Percentiles rank a stretch among this genome's conserved stretches.
Conservation (phyloP, 1,140 invertebrate species). For the Nasonia giraulti region DNA sequence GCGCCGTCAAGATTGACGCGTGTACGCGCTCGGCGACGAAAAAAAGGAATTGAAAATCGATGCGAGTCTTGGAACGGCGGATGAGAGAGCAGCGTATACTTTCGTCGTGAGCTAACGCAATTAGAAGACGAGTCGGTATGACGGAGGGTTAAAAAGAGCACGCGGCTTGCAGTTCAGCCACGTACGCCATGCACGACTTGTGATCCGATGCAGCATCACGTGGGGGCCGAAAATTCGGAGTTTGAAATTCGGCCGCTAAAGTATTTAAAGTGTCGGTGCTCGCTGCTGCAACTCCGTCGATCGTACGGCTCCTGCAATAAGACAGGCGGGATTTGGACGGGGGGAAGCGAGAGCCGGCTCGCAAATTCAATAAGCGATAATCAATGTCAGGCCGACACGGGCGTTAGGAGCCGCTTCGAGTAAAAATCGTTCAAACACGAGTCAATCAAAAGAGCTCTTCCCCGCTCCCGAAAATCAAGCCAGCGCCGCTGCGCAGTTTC, state of each 20-base stretch:
- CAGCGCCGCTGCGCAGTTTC: conserved; percentile 15
- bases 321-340: conserved; percentile 59
- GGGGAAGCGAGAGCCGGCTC: conserved; percentile 52
- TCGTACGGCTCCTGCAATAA: conserved; percentile 44
- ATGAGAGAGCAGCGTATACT: conserved; percentile 25
- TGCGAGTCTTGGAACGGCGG: conserved; percentile 14
- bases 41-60: conserved; percentile 14
- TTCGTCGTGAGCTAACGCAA: conserved; percentile 43
- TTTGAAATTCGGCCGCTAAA: conserved; percentile 49
- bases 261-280: conserved; percentile 47
- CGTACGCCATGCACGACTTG: neutral
- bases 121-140: conserved; percentile 28
- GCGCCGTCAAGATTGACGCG: no score
- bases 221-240: conserved; percentile 36
- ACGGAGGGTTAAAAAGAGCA: conserved; percentile 34
- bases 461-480: conserved; percentile 41
- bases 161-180: neutral
- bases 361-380: conserved; percentile 74
- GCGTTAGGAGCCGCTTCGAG: conserved; percentile 61
- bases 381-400: conserved; percentile 68
- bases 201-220: neutral
- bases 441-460: conserved; percentile 70
- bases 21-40: neutral
- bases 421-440: conserved; percentile 73
- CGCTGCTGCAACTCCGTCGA: conserved; percentile 25